Evolutionary conservation across 2,888 invertebrate genomes (phyloP).

Genomic region (Clepsis dumicolana): DNA sequence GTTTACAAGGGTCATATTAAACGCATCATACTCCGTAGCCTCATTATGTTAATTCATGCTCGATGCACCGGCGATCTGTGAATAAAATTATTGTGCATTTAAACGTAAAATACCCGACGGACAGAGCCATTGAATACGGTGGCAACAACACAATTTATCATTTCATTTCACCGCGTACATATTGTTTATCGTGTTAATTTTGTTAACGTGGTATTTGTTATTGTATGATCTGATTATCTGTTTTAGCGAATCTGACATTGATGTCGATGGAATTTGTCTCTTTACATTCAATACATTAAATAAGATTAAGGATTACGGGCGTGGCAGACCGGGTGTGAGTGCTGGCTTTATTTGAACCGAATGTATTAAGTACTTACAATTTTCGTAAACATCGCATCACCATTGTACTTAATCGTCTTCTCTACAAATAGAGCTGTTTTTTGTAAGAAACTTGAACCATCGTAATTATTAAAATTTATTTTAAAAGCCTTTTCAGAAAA

Average conservation of each 20-base stretch:
- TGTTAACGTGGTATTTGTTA: slow-evolving; percentile 81
- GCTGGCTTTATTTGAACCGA: not conserved
- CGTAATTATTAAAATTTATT: not conserved
- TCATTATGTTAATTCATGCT: slow-evolving; percentile 81
- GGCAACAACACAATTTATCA: slow-evolving; percentile 75
- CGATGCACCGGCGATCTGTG: slow-evolving; percentile 81
- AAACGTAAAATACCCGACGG: slow-evolving; percentile 75
- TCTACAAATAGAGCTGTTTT: not conserved
- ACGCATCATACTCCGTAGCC: slow-evolving; percentile 71
- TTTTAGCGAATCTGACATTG: slow-evolving; percentile 46
- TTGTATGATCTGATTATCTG: slow-evolving; percentile 72
- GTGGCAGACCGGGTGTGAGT: not conserved
- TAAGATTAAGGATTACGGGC: not conserved
- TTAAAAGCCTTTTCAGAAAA: not conserved
- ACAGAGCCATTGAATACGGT: slow-evolving; percentile 78
- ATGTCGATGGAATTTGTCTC: not conserved
- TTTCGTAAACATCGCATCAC: slow-evolving; percentile 1
- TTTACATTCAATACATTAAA: not conserved
- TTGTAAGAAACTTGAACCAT: not conserved
- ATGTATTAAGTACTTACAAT: not conserved
- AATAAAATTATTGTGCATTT: slow-evolving; percentile 82
- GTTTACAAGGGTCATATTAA: slow-evolving; percentile 57
- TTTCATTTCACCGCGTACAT: slow-evolving; percentile 70
- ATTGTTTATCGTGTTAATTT: slow-evolving; percentile 83
- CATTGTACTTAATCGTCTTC: not conserved